phyloP scores from a whole-genome alignment of 2,797 vertebrate species.

The Numenius phaeopus region DNA sequence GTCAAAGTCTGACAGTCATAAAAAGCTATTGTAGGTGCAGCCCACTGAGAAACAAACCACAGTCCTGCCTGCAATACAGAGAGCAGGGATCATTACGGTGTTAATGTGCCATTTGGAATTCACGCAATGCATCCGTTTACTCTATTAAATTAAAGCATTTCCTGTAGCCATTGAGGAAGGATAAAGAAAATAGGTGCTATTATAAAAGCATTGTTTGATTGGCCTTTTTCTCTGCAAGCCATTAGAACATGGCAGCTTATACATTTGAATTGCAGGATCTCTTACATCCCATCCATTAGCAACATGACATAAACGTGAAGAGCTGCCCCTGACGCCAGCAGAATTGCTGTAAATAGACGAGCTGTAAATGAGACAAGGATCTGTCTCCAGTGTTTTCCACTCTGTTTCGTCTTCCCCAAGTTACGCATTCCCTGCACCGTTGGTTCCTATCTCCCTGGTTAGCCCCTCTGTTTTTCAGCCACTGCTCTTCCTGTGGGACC shows the following conservation, averaged over 20 bases:
- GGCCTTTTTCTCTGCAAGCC: not conserved
- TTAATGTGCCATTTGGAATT: not conserved
- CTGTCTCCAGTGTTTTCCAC: not conserved
- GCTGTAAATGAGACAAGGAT: not conserved
- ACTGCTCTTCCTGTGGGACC: slow-evolving; percentile 32
- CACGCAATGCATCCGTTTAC: not conserved
- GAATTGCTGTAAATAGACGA: not conserved
- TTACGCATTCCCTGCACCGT: not conserved
- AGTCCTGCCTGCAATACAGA: not conserved
- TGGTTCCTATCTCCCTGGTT: not conserved
- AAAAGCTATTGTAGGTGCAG: slow-evolving; percentile 48
- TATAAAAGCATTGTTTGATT: not conserved
- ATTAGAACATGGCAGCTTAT: not conserved
- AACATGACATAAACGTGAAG: not conserved
- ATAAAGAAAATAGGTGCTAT: slow-evolving; percentile 49
- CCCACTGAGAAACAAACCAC: not conserved
- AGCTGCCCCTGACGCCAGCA: not conserved
- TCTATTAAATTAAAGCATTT: slow-evolving; percentile 38
- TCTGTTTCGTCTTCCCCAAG: not conserved
- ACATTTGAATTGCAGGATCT: not conserved
- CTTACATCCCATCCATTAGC: not conserved
- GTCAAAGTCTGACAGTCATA: slow-evolving; percentile 34
- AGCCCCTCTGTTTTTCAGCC: not conserved
- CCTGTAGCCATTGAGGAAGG: slow-evolving; percentile 36
- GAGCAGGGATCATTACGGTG: not conserved